These are phyloP conservation scores for Aspiorhynchus laticeps DNA, from an alignment of 2,113 vertebrate genomes.

Conservation along the genomic window DNA sequence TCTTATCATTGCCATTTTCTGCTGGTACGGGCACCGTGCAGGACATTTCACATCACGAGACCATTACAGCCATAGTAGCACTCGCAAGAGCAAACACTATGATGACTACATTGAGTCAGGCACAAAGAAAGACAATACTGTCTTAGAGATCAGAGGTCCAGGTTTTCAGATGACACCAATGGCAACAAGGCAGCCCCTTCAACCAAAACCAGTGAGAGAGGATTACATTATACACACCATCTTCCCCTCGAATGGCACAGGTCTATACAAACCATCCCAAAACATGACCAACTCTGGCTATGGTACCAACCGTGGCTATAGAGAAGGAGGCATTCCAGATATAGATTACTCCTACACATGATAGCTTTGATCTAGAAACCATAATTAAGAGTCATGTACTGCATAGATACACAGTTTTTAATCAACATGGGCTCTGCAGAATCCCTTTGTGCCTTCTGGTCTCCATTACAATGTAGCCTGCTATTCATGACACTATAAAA, in stretches of 20 bases:
- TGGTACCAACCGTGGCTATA: slow-evolving; percentile 87
- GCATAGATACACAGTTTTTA: slow-evolving; percentile 78
- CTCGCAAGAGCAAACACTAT: slow-evolving; percentile 79
- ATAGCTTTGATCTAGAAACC: slow-evolving; percentile 69
- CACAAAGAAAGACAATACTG: slow-evolving; percentile 93
- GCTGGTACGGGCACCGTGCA: slow-evolving; percentile 86
- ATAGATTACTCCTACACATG: slow-evolving; percentile 91
- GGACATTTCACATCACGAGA: slow-evolving; percentile 81
- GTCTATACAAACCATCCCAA: slow-evolving; percentile 84
- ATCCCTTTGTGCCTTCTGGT: slow-evolving; percentile 82
- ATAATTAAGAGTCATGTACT: slow-evolving; percentile 70
- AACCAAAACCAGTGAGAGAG: slow-evolving; percentile 85
- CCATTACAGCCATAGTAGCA: slow-evolving; percentile 77
- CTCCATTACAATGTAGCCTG: slow-evolving; percentile 77
- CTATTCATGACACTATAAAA: slow-evolving; percentile 70
- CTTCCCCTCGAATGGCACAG: slow-evolving; percentile 91
- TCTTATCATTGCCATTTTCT: slow-evolving; percentile 83
- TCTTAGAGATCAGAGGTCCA: slow-evolving; percentile 86
- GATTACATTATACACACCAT: slow-evolving; percentile 93
- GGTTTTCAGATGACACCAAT: slow-evolving; percentile 90
- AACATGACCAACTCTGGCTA: slow-evolving; percentile 78
- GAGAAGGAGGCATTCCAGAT: slow-evolving; percentile 89
- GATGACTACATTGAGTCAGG: slow-evolving; percentile 91
- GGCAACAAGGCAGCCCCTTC: slow-evolving; percentile 79
- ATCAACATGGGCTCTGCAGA: slow-evolving; percentile 76